phyloP scores from a whole-genome alignment of 2,797 vertebrate species.

The Protonibea diacanthus region DNA sequence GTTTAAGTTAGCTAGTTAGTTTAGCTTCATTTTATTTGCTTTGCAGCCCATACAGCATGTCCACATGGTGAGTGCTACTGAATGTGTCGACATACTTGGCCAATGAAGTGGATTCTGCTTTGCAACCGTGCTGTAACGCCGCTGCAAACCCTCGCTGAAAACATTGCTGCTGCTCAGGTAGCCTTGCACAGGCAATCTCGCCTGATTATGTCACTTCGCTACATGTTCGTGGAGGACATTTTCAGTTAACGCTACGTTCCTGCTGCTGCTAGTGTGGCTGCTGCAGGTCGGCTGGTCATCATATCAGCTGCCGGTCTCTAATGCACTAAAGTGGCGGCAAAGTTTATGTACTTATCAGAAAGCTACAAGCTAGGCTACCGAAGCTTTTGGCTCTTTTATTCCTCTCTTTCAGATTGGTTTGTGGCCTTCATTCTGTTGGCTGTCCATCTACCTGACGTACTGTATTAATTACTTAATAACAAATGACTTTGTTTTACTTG shows the following conservation, averaged over 20 bases:
- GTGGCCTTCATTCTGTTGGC: background rate
- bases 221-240: conserved; percentile 11
- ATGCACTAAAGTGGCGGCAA: background rate
- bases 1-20: background rate
- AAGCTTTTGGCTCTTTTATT: conserved; percentile 7
- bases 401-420: conserved; percentile 3
- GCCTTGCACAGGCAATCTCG: conserved; percentile 21
- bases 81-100: background rate
- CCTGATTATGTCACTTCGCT: conserved; percentile 4
- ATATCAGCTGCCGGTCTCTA: conserved; percentile 8
- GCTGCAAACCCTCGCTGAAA: conserved; percentile 4
- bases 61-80: background rate
- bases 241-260: background rate
- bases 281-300: background rate
- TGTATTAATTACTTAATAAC: background rate
- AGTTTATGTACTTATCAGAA: conserved; percentile 17
- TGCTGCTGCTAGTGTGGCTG: conserved; percentile 7
- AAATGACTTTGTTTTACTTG: background rate
- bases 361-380: background rate
- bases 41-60: background rate
- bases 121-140: background rate
- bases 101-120: background rate
- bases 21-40: background rate
- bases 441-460: conserved; percentile 2
- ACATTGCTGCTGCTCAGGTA: background rate